Conservation (phyloP, 1,140 invertebrate species). For the Chlorops oryzae region DNA sequence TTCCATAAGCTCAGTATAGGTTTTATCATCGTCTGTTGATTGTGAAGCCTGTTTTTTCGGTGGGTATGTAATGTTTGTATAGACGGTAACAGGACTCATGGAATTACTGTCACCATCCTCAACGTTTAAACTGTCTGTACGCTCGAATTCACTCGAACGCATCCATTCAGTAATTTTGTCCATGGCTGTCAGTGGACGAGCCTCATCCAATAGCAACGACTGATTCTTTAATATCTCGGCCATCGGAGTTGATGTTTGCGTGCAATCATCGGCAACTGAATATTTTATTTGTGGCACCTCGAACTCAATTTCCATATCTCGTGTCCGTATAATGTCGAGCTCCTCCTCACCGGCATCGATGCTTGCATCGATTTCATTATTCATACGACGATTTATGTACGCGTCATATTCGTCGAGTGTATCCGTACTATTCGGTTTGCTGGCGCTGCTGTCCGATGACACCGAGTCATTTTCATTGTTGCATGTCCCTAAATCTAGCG, state of each 20-base stretch:
- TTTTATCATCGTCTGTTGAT: constrained; percentile 49
- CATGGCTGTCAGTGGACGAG: constrained; percentile 25
- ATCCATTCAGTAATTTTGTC: constrained; percentile 47
- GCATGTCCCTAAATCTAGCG: constrained; percentile 21
- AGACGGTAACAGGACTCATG: constrained; percentile 29
- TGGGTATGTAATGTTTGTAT: constrained; percentile 33
- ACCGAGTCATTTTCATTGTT: constrained; percentile 34
- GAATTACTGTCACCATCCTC: constrained; percentile 35
- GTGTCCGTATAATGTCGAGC: constrained; percentile 22
- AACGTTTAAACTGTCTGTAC: constrained; percentile 39
- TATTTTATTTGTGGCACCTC: constrained; percentile 35
- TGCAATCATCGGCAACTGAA: constrained; percentile 31
- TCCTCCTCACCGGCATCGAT: constrained; percentile 17
- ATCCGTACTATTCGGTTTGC: constrained; percentile 37
- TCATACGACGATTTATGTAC: constrained; percentile 19
- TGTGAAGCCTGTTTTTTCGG: constrained; percentile 29
- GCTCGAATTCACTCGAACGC: constrained; percentile 40
- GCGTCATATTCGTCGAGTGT: constrained; percentile 41
- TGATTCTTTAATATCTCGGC: constrained; percentile 37
- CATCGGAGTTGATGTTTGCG: constrained; percentile 42
- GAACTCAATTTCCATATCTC: constrained; percentile 37
- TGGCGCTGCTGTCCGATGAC: constrained; percentile 26
- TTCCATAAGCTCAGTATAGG: constrained; percentile 57
- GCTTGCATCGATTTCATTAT: constrained; percentile 16
- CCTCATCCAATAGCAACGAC: constrained; percentile 24